Percentiles rank a stretch among this genome's conserved stretches.
phyloP scores from a whole-genome alignment of 2,888 invertebrate species.

The Stenolophus ochropezus region DNA sequence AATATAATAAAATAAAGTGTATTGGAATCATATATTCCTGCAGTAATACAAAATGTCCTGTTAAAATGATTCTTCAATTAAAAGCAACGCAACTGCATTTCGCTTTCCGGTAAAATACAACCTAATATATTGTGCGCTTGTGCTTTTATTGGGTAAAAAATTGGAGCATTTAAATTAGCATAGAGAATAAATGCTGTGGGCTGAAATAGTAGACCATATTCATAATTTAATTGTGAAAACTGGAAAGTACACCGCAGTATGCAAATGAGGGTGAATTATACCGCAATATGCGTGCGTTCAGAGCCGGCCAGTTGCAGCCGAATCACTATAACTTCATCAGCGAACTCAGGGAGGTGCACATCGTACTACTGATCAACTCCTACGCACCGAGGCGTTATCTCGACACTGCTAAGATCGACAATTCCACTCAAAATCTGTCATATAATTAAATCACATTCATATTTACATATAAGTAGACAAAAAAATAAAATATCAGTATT shows the following conservation, averaged over 20 bases:
- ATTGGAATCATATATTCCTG: too few species aligned
- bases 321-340: slow-evolving; percentile 30
- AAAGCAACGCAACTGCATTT: background rate
- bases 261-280: background rate
- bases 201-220: background rate
- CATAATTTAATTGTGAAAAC: background rate
- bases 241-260: background rate
- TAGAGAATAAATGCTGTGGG: background rate
- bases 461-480: too few species aligned
- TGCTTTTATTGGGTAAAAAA: background rate
- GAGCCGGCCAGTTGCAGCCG: slow-evolving; percentile 1
- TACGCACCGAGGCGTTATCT: too few species aligned
- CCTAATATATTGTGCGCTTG: background rate
- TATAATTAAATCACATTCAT: too few species aligned
- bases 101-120: background rate
- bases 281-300: background rate
- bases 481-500: too few species aligned
- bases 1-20: too few species aligned
- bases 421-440: too few species aligned
- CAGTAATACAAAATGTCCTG: too few species aligned
- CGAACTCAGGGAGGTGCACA: background rate
- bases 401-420: too few species aligned
- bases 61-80: background rate
- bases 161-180: background rate
- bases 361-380: too few species aligned